Base-by-base conservation (phyloP, 2,888 invertebrate species). In the Oligia fasciuncula region DNA sequence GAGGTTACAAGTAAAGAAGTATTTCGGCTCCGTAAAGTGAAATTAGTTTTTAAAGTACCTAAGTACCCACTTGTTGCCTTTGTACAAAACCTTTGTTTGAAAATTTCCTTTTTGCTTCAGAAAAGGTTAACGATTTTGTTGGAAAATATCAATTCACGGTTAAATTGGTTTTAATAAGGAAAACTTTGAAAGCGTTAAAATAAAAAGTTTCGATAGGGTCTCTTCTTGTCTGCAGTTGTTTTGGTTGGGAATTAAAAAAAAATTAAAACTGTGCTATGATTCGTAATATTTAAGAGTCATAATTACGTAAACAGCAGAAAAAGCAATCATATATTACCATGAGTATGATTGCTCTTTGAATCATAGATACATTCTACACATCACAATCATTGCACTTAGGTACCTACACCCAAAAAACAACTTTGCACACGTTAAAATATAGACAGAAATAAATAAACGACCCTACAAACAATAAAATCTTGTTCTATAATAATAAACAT, bases 1-100 rank as follows among this genome's bases (percentile, higher is more conserved):
- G 68, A 62, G 66, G 43, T 68, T 71, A n/a, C 51, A 29, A 70
- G 65, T 62, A 63, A 79, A 70, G 71, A 69, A 43, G 74, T 84
- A 73, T 77, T 68, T 74, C 40, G 62, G 60, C 1, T 72, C 66
- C 14, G 63, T 74, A 49, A 74, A 86, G 43, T 74, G 66, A 83
- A 86, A 86, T 85, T 83, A 83, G 66, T 86, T 86, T 62, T 71
- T 23, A 74, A 76, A 85, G 83, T 80, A 83, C 23, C 13, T 77
- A 35, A 54, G 62, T 79, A 75, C 67, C 54, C 65, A 83, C 83
- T 75, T 83, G 73, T 84, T 84, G 86, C 78, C 76, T 75, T 63
- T 77, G 83, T 68, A 14, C 40, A 13, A 73, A 77, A 23, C 29
- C 74, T 69, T 84, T 77, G 77, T 63, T 40, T n/a, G 66, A 51